These are phyloP conservation scores for Gadus chalcogrammus DNA, from an alignment of 2,113 vertebrate species.

Conservation along the genomic window DNA sequence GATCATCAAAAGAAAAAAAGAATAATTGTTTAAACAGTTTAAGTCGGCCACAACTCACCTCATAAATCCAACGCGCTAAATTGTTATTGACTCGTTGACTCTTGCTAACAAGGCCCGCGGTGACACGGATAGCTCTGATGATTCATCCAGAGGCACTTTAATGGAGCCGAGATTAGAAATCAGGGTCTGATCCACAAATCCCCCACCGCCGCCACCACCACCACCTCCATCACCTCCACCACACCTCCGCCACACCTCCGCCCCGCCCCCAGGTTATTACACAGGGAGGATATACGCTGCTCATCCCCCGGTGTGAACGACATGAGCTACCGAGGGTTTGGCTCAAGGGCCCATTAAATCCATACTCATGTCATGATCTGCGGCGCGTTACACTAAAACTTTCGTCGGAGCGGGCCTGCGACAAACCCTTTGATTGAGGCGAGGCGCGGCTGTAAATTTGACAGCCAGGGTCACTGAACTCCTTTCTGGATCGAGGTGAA, in stretches of 20 bases:
- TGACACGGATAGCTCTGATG: slow-evolving; percentile 62
- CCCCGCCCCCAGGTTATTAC: slow-evolving; percentile 49
- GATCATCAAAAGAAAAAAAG: not conserved
- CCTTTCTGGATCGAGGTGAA: slow-evolving; percentile 64
- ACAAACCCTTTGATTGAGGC: slow-evolving; percentile 63
- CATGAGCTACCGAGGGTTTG: slow-evolving; percentile 49
- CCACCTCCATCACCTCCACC: slow-evolving; percentile 38
- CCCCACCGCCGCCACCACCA: slow-evolving; percentile 48
- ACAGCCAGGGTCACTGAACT: slow-evolving; percentile 63
- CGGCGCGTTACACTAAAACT: slow-evolving; percentile 64
- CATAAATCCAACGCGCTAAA: slow-evolving; percentile 40
- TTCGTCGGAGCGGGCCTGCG: slow-evolving; percentile 52
- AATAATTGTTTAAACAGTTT: slow-evolving; percentile 20
- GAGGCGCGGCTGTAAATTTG: slow-evolving; percentile 61
- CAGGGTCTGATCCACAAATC: slow-evolving; percentile 60
- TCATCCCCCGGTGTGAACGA: slow-evolving; percentile 49
- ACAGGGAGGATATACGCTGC: slow-evolving; percentile 42
- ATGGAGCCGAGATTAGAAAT: slow-evolving; percentile 65
- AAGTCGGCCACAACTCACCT: slow-evolving; percentile 22
- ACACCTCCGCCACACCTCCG: not conserved
- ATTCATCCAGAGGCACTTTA: slow-evolving; percentile 62
- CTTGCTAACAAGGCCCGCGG: slow-evolving; percentile 49
- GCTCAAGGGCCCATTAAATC: slow-evolving; percentile 66
- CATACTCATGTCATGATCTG: slow-evolving; percentile 64
- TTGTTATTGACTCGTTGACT: slow-evolving; percentile 51